Base-by-base conservation (phyloP, 2,888 invertebrate species). In the Oscheius onirici region DNA sequence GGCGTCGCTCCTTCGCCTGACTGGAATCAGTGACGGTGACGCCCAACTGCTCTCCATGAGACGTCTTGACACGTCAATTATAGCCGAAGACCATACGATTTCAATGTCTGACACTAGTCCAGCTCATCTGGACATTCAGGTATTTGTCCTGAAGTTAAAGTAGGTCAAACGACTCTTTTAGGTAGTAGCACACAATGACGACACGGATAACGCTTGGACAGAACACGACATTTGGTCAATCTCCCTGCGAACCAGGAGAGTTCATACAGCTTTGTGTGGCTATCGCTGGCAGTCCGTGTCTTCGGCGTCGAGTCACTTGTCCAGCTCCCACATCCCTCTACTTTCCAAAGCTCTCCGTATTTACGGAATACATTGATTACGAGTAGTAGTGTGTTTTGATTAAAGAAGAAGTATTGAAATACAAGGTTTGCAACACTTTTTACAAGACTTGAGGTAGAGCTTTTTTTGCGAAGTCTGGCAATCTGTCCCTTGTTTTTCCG, bases 161-260 rank as follows among this genome's bases (percentile, higher is more conserved):
- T 52, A n/a, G n/a, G n/a, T 28, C 13, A 13, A 55, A 55, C 11
- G 2, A 10, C n/a, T 10, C 13, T 34, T 26, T 26, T 20, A 58
- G 58, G 40, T 79, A 8, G 75, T 76, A 3, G 71, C 76, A 17
- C 71, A 79, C 34, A 72, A 70, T 22, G 73, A 83, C 26, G 86
- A 86, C 46, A 86, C 86, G 5, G 86, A 86, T 70, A 85, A 86
- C 67, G 86, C 86, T 10, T 86, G 86, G 86, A 79, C 83, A 6
- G 85, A 86, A 57, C 74, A 80, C 49, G 83, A 84, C 66, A 78
- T 79, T 1, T 86, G 83, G 83, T 79, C 77, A 8, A 66, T 82
- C 54, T 68, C 73, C 2, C 60, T 83, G 44, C 63, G 70, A 28
- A 54, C 52, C 28, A 28, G 57, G n/a, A 70, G 51, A 49, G 51